Evolutionary conservation across 2,113 vertebrate species (phyloP).

Genomic region (rabbit (Oryctolagus cuniculus)): DNA sequence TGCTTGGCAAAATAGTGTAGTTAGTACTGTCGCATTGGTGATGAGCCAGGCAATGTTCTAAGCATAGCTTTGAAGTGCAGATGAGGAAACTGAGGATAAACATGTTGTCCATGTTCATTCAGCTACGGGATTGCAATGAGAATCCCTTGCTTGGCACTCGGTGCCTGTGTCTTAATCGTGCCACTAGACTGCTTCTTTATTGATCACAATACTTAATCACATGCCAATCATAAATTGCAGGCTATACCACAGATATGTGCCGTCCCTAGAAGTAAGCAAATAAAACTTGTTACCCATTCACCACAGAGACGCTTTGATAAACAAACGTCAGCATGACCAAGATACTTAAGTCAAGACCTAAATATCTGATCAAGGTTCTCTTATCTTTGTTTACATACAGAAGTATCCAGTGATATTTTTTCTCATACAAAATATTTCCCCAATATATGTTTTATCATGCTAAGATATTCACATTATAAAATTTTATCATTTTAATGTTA

Average conservation of each 20-base stretch:
- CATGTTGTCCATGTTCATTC: accelerated
- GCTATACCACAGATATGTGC: background rate
- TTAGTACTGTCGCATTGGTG: background rate
- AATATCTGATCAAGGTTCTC: slow-evolving; percentile 13
- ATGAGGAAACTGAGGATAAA: background rate
- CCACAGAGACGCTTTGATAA: background rate
- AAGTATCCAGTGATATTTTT: background rate
- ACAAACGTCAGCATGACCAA: background rate
- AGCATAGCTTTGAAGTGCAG: background rate
- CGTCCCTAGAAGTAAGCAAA: background rate
- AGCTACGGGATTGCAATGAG: background rate
- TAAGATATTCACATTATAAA: background rate
- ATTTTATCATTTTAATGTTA: background rate
- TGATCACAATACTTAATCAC: background rate
- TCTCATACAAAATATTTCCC: background rate
- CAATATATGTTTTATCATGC: background rate
- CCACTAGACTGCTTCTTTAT: background rate
- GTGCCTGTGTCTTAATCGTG: background rate
- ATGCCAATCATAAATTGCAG: background rate
- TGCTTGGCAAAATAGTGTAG: background rate
- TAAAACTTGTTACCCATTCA: background rate
- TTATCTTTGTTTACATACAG: background rate
- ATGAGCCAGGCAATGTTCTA: background rate
- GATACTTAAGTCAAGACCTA: background rate
- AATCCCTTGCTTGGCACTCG: background rate